Conservation (phyloP, 1,140 invertebrate genomes). For the Heterodera carotae region DNA sequence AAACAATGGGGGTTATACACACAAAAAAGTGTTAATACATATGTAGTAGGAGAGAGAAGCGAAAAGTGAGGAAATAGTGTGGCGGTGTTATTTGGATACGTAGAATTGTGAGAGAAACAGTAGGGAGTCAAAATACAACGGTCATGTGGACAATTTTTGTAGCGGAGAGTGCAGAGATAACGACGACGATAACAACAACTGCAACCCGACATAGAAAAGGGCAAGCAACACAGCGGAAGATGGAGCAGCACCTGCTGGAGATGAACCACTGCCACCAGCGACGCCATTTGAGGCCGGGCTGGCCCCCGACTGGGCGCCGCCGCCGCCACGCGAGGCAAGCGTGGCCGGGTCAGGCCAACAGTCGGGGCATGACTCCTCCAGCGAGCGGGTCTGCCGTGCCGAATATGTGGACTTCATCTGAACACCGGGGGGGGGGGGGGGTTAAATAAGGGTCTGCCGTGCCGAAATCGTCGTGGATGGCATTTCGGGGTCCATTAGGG, state of each 20-base stretch:
- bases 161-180: neutral
- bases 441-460: no score
- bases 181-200: slow-evolving; percentile 4
- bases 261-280: neutral
- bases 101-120: no score
- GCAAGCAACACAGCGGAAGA: neutral
- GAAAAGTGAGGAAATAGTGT: no score
- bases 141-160: neutral
- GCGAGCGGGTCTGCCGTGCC: slow-evolving; percentile 51
- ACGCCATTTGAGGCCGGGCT: no score
- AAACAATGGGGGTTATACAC: no score
- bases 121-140: neutral
- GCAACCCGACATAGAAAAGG: slow-evolving; percentile 7
- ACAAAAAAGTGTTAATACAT: no score
- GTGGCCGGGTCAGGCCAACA: slow-evolving; percentile 55
- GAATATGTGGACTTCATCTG: slow-evolving; percentile 61
- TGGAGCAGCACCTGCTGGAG: neutral
- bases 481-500: no score
- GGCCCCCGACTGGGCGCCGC: slow-evolving; percentile 4
- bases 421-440: no score
- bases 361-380: slow-evolving; percentile 58
- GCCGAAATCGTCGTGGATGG: no score
- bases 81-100: no score
- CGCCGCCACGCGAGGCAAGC: neutral
- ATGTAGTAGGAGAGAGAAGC: no score